Conservation (phyloP, 1,140 invertebrate species). For the Babylonia areolata region DNA sequence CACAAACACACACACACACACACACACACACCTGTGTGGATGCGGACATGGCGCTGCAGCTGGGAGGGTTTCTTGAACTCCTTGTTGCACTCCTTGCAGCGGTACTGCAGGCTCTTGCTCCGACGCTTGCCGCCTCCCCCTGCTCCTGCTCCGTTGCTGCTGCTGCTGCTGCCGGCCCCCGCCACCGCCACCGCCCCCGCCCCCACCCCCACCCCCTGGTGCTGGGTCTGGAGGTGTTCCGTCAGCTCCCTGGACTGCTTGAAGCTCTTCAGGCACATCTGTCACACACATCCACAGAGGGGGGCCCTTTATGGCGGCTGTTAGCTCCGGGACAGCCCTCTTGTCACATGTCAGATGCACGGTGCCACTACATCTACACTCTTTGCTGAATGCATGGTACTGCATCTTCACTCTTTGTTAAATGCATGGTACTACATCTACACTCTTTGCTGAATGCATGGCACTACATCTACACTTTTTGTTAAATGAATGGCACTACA, state of each 20-base stretch:
- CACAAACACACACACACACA: no score
- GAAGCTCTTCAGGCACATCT: conserved; percentile 72
- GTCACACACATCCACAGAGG: background rate
- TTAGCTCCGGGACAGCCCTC: no score
- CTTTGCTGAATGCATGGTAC: no score
- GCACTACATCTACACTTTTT: no score
- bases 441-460: no score
- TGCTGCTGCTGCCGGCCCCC: background rate
- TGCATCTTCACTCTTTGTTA: no score
- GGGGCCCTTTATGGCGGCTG: no score
- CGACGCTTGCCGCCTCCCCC: background rate
- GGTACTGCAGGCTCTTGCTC: conserved; percentile 33
- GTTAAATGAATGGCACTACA: no score
- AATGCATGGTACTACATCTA: no score
- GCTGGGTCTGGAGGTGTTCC: conserved; percentile 69
- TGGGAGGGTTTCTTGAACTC: conserved; percentile 75
- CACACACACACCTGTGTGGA: conserved; percentile 85
- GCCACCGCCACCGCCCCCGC: background rate
- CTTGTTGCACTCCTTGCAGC: conserved; percentile 73
- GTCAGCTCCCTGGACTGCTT: conserved; percentile 70
- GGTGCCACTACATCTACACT: no score
- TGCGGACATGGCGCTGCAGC: conserved; percentile 72
- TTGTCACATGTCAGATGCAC: no score
- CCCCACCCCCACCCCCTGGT: conserved; percentile 20
- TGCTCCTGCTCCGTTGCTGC: background rate